phyloP scores from a whole-genome alignment of 1,140 invertebrate species.

The Lethrus apterus region DNA sequence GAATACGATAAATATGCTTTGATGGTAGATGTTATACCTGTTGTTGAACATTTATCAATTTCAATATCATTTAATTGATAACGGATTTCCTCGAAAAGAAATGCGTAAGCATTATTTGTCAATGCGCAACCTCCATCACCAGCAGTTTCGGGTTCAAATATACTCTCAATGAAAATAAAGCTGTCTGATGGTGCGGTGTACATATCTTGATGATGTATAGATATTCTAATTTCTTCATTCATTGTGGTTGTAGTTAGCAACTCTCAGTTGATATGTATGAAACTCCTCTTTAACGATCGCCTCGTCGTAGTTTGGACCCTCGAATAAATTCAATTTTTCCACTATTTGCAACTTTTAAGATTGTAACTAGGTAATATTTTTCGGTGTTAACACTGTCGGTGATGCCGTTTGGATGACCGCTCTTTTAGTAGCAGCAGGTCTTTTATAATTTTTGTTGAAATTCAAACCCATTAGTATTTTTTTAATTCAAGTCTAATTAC shows the following conservation, averaged over 20 bases:
- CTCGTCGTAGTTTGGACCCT: too few relatives aligned
- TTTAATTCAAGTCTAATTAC: slow-evolving; percentile 8
- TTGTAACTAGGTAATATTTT: neutral
- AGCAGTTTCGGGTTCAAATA: slow-evolving; percentile 22
- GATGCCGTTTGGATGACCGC: neutral
- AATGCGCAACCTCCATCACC: slow-evolving; percentile 10
- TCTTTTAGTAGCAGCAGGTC: neutral
- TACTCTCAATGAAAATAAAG: slow-evolving; percentile 34
- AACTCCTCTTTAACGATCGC: slow-evolving; percentile 8
- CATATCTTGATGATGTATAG: slow-evolving; percentile 36
- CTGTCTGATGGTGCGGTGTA: slow-evolving; percentile 32
- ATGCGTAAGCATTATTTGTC: slow-evolving; percentile 30
- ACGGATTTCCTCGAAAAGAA: slow-evolving; percentile 39
- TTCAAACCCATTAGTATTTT: slow-evolving; percentile 1
- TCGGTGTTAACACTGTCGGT: slow-evolving; percentile 3
- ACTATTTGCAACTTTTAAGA: neutral
- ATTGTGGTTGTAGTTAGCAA: slow-evolving; percentile 15
- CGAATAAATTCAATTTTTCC: too few relatives aligned
- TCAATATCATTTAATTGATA: slow-evolving; percentile 36
- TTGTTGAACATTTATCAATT: slow-evolving; percentile 39
- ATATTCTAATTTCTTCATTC: slow-evolving; percentile 39
- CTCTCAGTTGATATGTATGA: slow-evolving; percentile 19
- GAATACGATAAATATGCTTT: slow-evolving; percentile 34
- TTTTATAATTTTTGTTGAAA: neutral
- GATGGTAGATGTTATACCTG: slow-evolving; percentile 35